Base-by-base conservation (phyloP, 2,888 invertebrate species). In the Lamellibrachia satsuma region DNA sequence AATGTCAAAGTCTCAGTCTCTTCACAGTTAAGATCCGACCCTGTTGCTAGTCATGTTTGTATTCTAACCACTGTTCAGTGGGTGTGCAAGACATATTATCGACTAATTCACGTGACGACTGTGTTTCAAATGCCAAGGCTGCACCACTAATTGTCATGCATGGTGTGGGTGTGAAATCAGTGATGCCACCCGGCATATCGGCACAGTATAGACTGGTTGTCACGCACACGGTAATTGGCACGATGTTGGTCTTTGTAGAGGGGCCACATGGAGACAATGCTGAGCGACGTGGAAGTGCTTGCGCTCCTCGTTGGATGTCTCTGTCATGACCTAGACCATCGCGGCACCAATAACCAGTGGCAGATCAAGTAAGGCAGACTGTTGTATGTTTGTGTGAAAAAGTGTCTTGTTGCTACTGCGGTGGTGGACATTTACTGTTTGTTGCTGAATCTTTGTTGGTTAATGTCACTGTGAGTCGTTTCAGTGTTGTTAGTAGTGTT, bases 331-430 rank as follows among this genome's bases (percentile, higher is more conserved):
- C 95, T 96, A 52, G 96, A 96, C 91, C 96, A 96, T 92, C 93
- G 96, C 51, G 96, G 96, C 7, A 96, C 96, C 91, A 96, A 96
- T 93, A 96, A 96, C 93, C 96, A 96, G 93, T 96, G 96, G 93
- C 96, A 96, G 93, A 95, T 95, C 90, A 95, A 96, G 96, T 96
- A 94, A 95, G 95, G 1, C 39, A 94, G 39, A 11, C 6, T 15
- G 51, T 22, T 52, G 9, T 52, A 39, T 52, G 55, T 91, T 15
- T 52, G 60, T 90, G 52, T 52, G 15, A 1, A 90, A n/a, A 90
- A 4, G n/a, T 15, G 9, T 1, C 15, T 4, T 90, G 91, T 52
- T 75, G 22, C 9, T 9, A 92, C 39, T 51, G 52, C 7, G 7
- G 3, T 15, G 15, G 11, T 2, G 11, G 11, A 4, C 60, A 60